Evolutionary conservation across 2,888 invertebrate genomes (phyloP).

Genomic region (Loripinus fragilis): DNA sequence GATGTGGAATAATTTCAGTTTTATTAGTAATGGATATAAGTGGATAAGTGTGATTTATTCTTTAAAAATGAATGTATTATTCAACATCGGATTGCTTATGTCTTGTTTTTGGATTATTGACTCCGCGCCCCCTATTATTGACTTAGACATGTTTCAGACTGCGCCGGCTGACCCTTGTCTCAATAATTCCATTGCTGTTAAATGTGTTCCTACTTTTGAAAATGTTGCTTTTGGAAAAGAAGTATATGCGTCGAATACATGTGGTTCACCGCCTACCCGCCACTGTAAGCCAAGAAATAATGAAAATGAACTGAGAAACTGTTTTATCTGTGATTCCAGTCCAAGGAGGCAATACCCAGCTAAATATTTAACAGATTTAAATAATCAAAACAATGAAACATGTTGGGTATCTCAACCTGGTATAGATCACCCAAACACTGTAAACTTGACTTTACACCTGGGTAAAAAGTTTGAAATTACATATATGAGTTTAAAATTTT

Average conservation of each 20-base stretch:
- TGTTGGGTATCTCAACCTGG: conserved; percentile 98
- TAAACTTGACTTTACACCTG: conserved; percentile 94
- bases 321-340: conserved; percentile 92
- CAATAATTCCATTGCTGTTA: conserved; percentile 47
- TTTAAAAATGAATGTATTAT: conserved; percentile 17
- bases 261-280: conserved; percentile 88
- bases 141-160: conserved; percentile 57
- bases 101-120: conserved; percentile 16
- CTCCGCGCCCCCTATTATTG: conserved; percentile 34
- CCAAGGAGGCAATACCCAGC: conserved; percentile 89
- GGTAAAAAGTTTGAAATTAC: conserved; percentile 99
- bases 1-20: conserved; percentile 2
- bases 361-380: conserved; percentile 95
- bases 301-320: conserved; percentile 81
- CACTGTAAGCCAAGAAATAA: conserved; percentile 80
- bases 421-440: conserved; percentile 87
- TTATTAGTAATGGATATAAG: not conserved
- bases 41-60: conserved; percentile 26
- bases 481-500: conserved; percentile 98
- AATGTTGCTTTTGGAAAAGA: conserved; percentile 98
- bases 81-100: conserved; percentile 27
- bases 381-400: conserved; percentile 98
- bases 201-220: conserved; percentile 98
- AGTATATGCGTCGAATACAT: conserved; percentile 92
- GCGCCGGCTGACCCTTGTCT: conserved; percentile 51